Evolutionary conservation across 2,888 invertebrate genomes (phyloP).

Genomic region (Fragum whitleyi): DNA sequence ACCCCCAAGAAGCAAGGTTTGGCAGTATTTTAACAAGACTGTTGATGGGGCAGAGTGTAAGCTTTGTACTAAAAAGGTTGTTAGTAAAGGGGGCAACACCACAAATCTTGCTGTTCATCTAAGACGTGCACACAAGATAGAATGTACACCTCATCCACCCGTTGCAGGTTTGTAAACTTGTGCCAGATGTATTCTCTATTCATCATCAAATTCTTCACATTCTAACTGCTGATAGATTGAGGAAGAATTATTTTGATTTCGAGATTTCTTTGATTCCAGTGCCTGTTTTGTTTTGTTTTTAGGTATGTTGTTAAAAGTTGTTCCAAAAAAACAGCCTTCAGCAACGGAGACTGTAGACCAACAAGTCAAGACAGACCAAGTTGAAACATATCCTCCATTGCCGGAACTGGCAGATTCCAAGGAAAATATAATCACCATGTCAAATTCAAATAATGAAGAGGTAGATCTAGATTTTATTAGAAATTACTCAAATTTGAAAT

Average conservation of each 20-base stretch:
- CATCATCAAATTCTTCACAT: background rate
- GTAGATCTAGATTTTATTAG: background rate
- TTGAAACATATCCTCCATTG: background rate
- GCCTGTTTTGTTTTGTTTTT: background rate
- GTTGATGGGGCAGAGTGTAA: background rate
- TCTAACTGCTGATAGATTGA: too few species aligned
- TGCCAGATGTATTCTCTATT: background rate
- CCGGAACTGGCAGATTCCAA: background rate
- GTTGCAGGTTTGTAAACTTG: background rate
- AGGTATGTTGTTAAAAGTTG: slow-evolving; percentile 3
- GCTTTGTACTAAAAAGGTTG: background rate
- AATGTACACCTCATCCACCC: background rate
- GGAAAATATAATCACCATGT: background rate
- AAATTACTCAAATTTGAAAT: too few species aligned
- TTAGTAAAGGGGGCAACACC: slow-evolving; percentile 8
- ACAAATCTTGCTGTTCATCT: slow-evolving; percentile 5
- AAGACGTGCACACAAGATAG: background rate
- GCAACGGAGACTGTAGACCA: background rate
- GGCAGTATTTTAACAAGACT: background rate
- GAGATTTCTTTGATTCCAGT: too few species aligned
- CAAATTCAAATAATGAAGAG: background rate
- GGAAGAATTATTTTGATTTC: too few species aligned
- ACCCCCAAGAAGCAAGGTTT: background rate
- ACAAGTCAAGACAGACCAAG: background rate
- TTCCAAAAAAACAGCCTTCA: background rate